Conservation (phyloP, 37 sponge, comb jelly and placozoan genomes). For the Mnemiopsis leidyi region DNA sequence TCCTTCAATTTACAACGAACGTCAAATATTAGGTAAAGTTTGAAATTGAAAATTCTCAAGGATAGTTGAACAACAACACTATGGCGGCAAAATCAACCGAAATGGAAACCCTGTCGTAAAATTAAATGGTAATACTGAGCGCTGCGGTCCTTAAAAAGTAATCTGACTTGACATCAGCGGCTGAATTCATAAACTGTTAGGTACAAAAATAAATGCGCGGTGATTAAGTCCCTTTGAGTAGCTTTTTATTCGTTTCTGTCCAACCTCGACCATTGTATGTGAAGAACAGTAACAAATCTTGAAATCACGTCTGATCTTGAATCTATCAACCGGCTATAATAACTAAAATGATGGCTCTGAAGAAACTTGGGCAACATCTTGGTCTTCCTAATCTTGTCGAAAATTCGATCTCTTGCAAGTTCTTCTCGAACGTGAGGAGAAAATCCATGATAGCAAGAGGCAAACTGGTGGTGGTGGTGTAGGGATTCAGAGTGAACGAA, state of each 20-base stretch:
- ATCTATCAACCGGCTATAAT: too few species aligned
- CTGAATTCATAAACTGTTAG: too few species aligned
- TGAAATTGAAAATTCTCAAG: not conserved
- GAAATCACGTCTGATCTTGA: too few species aligned
- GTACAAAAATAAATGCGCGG: not conserved
- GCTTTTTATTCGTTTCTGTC: too few species aligned
- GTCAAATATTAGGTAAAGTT: not conserved
- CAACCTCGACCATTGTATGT: too few species aligned
- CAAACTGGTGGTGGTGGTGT: not conserved
- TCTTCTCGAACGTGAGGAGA: too few species aligned
- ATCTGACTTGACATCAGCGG: not conserved
- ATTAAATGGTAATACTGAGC: not conserved
- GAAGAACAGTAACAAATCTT: too few species aligned
- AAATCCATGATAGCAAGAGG: too few species aligned
- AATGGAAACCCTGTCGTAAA: not conserved
- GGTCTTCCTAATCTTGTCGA: too few species aligned
- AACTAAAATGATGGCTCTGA: too few species aligned
- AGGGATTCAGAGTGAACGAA: not conserved
- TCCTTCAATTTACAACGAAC: not conserved
- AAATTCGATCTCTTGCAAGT: too few species aligned
- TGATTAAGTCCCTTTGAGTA: not conserved
- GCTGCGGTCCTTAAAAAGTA: not conserved
- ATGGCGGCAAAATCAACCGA: not conserved
- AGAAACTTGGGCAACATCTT: too few species aligned
- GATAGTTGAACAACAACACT: not conserved